Evolutionary conservation across 2,797 vertebrate species (phyloP).

Genomic region (Triplophysa yarkandensis): DNA sequence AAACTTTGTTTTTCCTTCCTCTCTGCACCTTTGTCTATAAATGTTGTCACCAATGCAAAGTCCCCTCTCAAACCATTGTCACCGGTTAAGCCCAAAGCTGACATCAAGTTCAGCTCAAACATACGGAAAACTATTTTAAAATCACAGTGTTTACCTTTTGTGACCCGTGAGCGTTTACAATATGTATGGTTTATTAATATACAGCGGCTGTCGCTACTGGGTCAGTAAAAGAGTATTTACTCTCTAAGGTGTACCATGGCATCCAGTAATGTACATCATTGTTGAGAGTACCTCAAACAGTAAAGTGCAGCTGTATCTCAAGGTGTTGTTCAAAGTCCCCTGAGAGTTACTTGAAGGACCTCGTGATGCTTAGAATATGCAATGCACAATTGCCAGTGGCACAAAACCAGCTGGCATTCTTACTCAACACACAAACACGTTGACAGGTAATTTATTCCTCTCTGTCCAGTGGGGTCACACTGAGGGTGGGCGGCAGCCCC

Average conservation of each 20-base stretch:
- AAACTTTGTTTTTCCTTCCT: not conserved
- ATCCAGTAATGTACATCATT: not conserved
- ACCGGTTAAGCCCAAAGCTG: not conserved
- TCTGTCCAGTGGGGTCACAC: constrained; percentile 47
- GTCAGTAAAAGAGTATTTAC: too few relatives aligned
- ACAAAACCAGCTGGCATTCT: constrained; percentile 42
- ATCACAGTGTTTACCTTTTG: not conserved
- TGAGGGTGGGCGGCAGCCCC: constrained; percentile 32
- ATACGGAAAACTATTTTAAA: not conserved
- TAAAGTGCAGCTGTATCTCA: constrained; percentile 37
- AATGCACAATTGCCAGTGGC: constrained; percentile 50
- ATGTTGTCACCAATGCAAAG: not conserved
- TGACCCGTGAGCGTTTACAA: not conserved
- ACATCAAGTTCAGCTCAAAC: not conserved
- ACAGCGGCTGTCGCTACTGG: not conserved
- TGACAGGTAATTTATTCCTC: constrained; percentile 55
- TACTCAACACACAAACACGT: constrained; percentile 37
- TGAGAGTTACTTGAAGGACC: constrained; percentile 22
- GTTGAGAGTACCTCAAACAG: constrained; percentile 4
- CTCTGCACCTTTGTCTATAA: not conserved
- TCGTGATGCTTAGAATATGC: constrained; percentile 53
- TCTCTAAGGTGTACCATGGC: too few relatives aligned
- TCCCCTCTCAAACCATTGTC: not conserved
- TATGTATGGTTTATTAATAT: not conserved
- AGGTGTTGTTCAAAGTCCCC: constrained; percentile 33